Conservation (phyloP, 2,797 vertebrate genomes). For the Muraenolepis orangiensis region DNA sequence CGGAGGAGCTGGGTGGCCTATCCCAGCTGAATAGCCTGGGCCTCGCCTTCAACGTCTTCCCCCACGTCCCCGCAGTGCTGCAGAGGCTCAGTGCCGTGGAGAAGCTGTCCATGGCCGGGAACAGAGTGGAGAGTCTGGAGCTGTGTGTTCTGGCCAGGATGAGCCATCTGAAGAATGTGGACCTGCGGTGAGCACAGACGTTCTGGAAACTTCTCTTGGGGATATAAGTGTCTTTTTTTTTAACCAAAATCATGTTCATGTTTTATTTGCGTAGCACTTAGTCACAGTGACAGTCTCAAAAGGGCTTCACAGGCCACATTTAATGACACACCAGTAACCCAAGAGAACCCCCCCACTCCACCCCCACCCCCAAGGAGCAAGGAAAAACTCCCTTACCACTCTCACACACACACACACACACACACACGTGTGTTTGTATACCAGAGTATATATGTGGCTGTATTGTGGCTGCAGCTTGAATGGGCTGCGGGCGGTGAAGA, state of each 20-base stretch:
- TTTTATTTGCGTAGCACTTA: neutral
- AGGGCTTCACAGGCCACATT: no score
- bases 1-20: slow-evolving; percentile 85
- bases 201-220: neutral
- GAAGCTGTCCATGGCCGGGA: slow-evolving; percentile 89
- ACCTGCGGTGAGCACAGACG: slow-evolving; percentile 82
- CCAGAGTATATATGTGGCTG: neutral
- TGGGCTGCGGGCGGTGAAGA: slow-evolving; percentile 74
- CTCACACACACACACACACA: neutral
- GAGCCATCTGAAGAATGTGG: slow-evolving; percentile 85
- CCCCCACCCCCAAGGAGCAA: no score
- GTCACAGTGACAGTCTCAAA: neutral
- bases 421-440: neutral
- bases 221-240: no score
- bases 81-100: slow-evolving; percentile 81
- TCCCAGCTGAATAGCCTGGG: slow-evolving; percentile 85
- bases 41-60: slow-evolving; percentile 92
- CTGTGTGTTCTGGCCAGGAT: slow-evolving; percentile 77
- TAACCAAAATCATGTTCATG: neutral
- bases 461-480: slow-evolving; percentile 77
- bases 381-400: neutral
- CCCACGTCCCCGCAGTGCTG: slow-evolving; percentile 81
- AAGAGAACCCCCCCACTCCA: no score
- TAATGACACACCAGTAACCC: no score
- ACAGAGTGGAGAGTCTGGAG: slow-evolving; percentile 79